Evolutionary conservation across 2,113 vertebrate genomes (phyloP), one percentile per base, ranked within the genome.

Genomic region (Hipposideros armiger): DNA sequence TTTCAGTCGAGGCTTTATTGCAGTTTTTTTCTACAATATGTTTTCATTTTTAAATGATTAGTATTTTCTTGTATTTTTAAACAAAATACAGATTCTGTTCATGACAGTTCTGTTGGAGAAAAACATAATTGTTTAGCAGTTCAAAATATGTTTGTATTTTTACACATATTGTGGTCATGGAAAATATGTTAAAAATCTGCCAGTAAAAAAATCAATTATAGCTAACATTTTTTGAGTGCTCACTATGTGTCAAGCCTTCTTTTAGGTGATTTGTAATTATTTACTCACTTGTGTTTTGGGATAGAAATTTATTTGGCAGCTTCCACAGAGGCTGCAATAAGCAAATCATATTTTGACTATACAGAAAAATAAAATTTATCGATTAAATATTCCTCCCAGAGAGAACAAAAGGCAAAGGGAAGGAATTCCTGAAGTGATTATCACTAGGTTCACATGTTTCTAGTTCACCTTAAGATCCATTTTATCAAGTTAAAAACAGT

Each of bases 111-210:
- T 92, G 26, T 78, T 92, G 72, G 69, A 88, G 52, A 97, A 97
- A 97, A 96, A 97, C 11, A 70, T 92, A 70, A 95, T 70, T 96
- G 56, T 91, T 94, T 92, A 88, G 95, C 36, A 82, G 67, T 95
- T 96, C 40, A 97, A 97, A 97, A 95, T 91, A 87, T 96, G 90
- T 90, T 94, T 97, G 66, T 72, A 69, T 62, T 95, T 97, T 95
- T 86, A 91, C 54, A 95, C 80, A 90, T 95, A 90, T 24, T 95
- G 60, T 92, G 95, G 78, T 95, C 67, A 95, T 76, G 11, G 42
- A 90, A 95, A 94, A 96, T 62, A 96, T 90, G 81, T 88, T 82
- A 92, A 95, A 96, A 96, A 90, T 92, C 77, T 92, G 60, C 90
- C 45, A 73, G 26, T 45, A 36, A 58, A 86, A 94, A 90, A 92